phyloP scores from a whole-genome alignment of 2,888 invertebrate genomes.

The Cryptus armator region DNA sequence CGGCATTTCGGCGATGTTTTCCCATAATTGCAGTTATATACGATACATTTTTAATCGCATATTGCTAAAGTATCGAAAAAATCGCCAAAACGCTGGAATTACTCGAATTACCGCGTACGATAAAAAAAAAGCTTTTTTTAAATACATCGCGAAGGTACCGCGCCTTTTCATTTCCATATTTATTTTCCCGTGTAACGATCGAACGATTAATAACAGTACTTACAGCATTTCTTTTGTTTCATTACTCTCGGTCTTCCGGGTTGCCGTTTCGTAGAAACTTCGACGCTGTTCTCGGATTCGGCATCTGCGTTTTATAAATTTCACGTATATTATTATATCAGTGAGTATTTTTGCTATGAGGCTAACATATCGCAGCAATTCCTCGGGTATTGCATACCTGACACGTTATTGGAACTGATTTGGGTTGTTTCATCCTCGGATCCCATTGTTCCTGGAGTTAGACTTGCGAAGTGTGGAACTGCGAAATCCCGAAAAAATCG shows the following conservation, averaged over 20 bases:
- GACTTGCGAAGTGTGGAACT: conserved; percentile 72
- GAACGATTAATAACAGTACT: conserved; percentile 59
- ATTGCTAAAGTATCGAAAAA: no score
- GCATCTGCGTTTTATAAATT: conserved; percentile 75
- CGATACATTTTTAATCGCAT: no score
- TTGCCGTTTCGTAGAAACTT: conserved; percentile 86
- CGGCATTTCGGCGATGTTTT: no score
- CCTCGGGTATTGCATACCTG: conserved; percentile 70
- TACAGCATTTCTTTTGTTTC: conserved; percentile 81
- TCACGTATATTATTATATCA: not conserved
- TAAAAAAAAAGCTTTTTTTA: no score
- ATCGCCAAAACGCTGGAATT: no score
- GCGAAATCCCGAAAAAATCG: conserved; percentile 36
- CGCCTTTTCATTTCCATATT: not conserved
- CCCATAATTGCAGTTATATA: no score
- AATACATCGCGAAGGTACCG: no score
- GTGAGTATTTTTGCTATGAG: not conserved
- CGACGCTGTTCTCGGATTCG: conserved; percentile 83
- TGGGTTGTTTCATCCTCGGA: conserved; percentile 74
- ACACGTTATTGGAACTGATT: conserved; percentile 73
- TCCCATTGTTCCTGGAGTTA: conserved; percentile 61
- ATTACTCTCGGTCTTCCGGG: conserved; percentile 86
- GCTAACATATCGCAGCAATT: conserved; percentile 1
- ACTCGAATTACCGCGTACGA: no score
- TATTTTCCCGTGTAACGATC: not conserved